Percentiles rank a stretch among this genome's conserved stretches.
Conservation (phyloP, 2,113 vertebrate genomes). For the Pachyramphus minor region DNA sequence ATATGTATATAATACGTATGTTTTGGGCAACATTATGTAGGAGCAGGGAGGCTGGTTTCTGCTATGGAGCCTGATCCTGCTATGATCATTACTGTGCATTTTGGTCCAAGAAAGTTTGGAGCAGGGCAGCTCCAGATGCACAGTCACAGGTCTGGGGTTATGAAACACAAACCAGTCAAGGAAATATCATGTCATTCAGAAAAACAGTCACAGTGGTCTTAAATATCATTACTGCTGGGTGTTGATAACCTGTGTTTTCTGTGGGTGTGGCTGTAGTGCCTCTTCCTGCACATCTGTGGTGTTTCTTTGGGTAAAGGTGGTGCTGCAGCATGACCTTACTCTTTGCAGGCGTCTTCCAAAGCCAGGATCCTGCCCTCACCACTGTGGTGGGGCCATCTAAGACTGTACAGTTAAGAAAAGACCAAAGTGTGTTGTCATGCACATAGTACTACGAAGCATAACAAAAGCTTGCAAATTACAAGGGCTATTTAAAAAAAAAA, state of each 20-base stretch:
- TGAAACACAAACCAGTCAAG: neutral
- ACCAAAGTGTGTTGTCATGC: neutral
- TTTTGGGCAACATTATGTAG: neutral
- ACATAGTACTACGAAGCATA: neutral
- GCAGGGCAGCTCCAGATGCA: neutral
- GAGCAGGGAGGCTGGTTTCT: neutral
- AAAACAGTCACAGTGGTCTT: neutral
- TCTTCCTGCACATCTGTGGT: neutral
- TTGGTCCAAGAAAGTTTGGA: neutral
- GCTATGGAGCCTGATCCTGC: neutral
- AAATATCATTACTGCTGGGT: neutral
- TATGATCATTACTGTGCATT: fast-evolving
- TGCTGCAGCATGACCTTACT: neutral
- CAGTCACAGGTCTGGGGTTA: neutral
- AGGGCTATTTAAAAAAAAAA: neutral
- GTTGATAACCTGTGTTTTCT: neutral
- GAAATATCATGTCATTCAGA: neutral
- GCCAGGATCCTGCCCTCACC: neutral
- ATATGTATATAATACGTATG: neutral
- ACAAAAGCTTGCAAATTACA: neutral
- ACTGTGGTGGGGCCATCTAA: neutral
- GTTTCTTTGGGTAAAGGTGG: neutral
- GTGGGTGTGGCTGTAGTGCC: neutral
- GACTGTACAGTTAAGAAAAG: neutral
- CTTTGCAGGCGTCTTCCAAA: neutral